Percentiles rank a stretch among this genome's conserved stretches.
Conservation (phyloP, 2,888 invertebrate genomes). For the Physocephala rufipes region DNA sequence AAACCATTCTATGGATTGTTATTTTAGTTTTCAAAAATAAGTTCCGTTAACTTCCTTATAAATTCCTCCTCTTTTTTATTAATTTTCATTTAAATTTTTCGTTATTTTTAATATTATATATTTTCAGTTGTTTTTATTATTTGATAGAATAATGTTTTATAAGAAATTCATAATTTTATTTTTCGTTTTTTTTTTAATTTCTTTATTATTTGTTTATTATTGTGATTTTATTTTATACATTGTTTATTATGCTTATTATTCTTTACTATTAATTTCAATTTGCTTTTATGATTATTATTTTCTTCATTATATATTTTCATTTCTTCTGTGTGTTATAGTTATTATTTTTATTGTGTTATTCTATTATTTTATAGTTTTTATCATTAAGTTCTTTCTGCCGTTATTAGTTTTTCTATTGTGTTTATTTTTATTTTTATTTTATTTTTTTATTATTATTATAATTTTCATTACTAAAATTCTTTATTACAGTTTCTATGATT, state of each 20-base stretch:
- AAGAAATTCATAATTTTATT: not conserved
- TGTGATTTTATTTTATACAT: not conserved
- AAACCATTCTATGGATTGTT: slow-evolving; percentile 1
- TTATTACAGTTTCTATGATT: too few relatives aligned
- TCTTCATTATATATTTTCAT: not conserved
- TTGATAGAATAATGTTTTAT: not conserved
- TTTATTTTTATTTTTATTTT: too few relatives aligned
- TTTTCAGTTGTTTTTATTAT: not conserved
- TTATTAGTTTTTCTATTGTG: too few relatives aligned
- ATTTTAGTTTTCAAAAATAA: too few relatives aligned
- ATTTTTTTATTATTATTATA: too few relatives aligned
- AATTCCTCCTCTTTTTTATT: not conserved
- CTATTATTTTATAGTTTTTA: too few relatives aligned
- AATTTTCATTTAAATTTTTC: not conserved
- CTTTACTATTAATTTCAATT: not conserved
- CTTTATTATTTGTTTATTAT: not conserved
- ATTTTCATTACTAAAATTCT: too few relatives aligned
- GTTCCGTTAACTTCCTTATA: too few relatives aligned
- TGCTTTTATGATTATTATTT: not conserved
- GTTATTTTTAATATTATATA: too few relatives aligned
- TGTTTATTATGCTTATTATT: not conserved
- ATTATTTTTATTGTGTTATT: too few relatives aligned
- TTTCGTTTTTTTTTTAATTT: not conserved
- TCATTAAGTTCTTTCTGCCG: too few relatives aligned
- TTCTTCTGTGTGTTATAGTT: too few relatives aligned